These are phyloP conservation scores for Cylas formicarius DNA, from an alignment of 1,140 invertebrate species.

Conservation along the genomic window DNA sequence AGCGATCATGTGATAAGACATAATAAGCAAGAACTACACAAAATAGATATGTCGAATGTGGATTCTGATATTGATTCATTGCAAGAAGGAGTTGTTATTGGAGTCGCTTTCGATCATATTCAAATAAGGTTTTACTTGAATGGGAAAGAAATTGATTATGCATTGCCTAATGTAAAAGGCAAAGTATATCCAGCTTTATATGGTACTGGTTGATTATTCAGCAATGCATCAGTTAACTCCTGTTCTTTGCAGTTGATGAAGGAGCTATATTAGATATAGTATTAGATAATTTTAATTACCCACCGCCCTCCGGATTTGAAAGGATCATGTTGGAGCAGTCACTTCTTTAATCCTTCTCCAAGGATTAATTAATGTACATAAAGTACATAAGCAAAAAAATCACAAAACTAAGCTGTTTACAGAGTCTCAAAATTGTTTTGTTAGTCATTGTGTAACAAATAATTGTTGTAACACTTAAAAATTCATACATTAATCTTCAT, in stretches of 20 bases:
- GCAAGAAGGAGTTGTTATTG: constrained; percentile 92
- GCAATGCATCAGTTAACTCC: constrained; percentile 1
- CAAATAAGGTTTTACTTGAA: constrained; percentile 95
- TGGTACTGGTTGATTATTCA: constrained; percentile 62
- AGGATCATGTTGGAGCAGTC: constrained; percentile 97
- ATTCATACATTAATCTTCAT: too few relatives aligned
- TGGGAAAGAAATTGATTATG: constrained; percentile 76
- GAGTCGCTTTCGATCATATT: constrained; percentile 92
- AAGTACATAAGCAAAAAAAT: too few relatives aligned
- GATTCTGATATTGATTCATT: constrained; percentile 45
- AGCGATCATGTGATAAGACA: constrained; percentile 82
- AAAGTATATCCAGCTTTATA: constrained; percentile 89
- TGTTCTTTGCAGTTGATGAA: constrained; percentile 78
- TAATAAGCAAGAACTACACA: constrained; percentile 72
- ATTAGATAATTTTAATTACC: constrained; percentile 79
- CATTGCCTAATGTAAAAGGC: constrained; percentile 83
- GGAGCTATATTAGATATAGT: constrained; percentile 94
- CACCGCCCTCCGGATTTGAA: constrained; percentile 84
- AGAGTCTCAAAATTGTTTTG: too few relatives aligned
- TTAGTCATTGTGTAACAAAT: too few relatives aligned
- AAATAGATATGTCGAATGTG: constrained; percentile 44
- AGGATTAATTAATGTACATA: too few relatives aligned
- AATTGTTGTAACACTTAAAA: too few relatives aligned
- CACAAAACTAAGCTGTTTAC: too few relatives aligned
- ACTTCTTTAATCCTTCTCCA: too few relatives aligned